Percentiles rank a stretch among this genome's conserved stretches.
Evolutionary conservation across 2,888 invertebrate species (phyloP).

Genomic region (Hirtodrosophila confusa): DNA sequence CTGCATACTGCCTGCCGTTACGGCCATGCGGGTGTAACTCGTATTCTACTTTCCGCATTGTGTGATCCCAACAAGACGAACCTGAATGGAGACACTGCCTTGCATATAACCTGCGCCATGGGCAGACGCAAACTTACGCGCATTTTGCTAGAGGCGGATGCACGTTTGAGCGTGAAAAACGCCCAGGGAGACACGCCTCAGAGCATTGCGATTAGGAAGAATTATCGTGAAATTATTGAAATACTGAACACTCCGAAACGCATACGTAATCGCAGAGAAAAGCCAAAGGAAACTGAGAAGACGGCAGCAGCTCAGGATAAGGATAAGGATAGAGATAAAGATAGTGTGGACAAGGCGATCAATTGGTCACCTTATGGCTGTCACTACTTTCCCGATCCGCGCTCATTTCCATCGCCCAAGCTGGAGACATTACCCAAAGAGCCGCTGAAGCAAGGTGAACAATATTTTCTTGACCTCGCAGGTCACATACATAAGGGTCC

Average conservation of each 20-base stretch:
- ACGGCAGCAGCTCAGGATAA: constrained; percentile 57
- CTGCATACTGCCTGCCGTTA: constrained; percentile 97
- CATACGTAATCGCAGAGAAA: constrained; percentile 68
- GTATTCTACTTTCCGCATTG: constrained; percentile 95
- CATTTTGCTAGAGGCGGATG: constrained; percentile 94
- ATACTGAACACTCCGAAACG: constrained; percentile 87
- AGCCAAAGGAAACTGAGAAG: constrained; percentile 57
- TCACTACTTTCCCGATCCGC: constrained; percentile 94
- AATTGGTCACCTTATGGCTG: constrained; percentile 96
- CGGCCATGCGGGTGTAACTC: constrained; percentile 97
- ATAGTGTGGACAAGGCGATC: constrained; percentile 83
- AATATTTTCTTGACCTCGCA: constrained; percentile 96
- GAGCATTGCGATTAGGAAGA: constrained; percentile 95
- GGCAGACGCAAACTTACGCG: constrained; percentile 95
- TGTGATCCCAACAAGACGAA: constrained; percentile 95
- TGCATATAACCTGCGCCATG: constrained; percentile 97
- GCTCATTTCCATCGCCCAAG: constrained; percentile 93
- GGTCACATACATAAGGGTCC: constrained; percentile 98
- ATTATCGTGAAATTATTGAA: constrained; percentile 91
- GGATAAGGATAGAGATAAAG: constrained; percentile 72
- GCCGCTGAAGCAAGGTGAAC: constrained; percentile 93
- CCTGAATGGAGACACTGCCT: constrained; percentile 97
- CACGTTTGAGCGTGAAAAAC: constrained; percentile 87
- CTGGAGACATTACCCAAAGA: constrained; percentile 94
- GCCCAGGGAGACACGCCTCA: constrained; percentile 91